Evolutionary conservation across 2,113 vertebrate species (phyloP).

Genomic region (Nycticebus coucang): DNA sequence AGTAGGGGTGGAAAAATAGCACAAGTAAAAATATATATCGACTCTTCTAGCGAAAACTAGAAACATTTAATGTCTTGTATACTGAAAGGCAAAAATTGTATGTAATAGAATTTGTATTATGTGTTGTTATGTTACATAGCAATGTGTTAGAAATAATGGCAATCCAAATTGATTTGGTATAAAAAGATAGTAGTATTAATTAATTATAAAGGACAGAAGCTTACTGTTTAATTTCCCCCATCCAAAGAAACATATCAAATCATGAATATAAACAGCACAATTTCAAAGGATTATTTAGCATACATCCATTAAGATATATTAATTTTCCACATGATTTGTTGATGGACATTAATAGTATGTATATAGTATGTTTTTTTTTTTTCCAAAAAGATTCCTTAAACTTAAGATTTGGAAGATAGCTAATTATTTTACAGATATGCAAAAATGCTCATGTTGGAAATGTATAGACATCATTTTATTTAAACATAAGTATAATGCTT

Average conservation of each 20-base stretch:
- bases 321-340: neutral
- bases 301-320: constrained; percentile 57
- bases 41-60: constrained; percentile 70
- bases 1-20: constrained; percentile 51
- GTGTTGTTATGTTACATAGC: constrained; percentile 42
- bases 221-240: constrained; percentile 59
- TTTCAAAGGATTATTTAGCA: constrained; percentile 63
- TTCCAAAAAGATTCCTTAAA: neutral
- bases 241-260: constrained; percentile 55
- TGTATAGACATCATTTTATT: neutral
- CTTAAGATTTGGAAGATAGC: neutral
- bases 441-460: constrained; percentile 20
- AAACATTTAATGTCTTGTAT: constrained; percentile 48
- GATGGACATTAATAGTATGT: neutral
- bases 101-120: constrained; percentile 25
- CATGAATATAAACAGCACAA: constrained; percentile 69
- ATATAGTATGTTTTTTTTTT: neutral
- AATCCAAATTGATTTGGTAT: constrained; percentile 60
- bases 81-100: constrained; percentile 32
- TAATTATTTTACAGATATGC: neutral
- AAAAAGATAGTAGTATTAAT: constrained; percentile 25
- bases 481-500: neutral
- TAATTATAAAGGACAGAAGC: constrained; percentile 58
- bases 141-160: constrained; percentile 39
- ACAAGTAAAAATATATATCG: constrained; percentile 53